phyloP scores from a whole-genome alignment of 2,113 vertebrate species.

The Sinocyclocheilus maitianheensis region DNA sequence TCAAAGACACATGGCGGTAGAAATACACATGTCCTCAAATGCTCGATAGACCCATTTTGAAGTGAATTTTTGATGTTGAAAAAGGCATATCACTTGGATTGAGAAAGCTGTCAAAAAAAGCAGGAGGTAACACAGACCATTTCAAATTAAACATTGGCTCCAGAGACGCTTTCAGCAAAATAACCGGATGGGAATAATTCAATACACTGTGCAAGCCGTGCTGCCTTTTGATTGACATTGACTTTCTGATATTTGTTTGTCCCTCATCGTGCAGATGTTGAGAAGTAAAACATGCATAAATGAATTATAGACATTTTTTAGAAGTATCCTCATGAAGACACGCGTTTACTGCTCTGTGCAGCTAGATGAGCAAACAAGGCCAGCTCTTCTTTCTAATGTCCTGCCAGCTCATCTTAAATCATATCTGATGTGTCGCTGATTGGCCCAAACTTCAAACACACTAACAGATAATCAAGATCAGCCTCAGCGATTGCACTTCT shows the following conservation, averaged over 20 bases:
- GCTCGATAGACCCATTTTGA: constrained; percentile 14
- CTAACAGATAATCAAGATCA: constrained; percentile 62
- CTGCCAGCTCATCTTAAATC: constrained; percentile 69
- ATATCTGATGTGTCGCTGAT: constrained; percentile 55
- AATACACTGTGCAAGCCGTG: constrained; percentile 52
- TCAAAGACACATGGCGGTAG: background rate
- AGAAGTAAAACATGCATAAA: constrained; percentile 65
- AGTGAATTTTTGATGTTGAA: constrained; percentile 12
- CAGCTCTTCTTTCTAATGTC: constrained; percentile 68
- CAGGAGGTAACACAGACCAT: constrained; percentile 23
- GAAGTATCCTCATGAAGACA: constrained; percentile 61
- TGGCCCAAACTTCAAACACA: constrained; percentile 63
- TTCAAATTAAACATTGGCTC: constrained; percentile 47
- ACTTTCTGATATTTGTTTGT: constrained; percentile 64
- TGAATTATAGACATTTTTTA: constrained; percentile 66
- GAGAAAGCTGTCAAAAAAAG: constrained; percentile 11
- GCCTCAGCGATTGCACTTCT: background rate
- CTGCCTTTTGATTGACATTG: constrained; percentile 59
- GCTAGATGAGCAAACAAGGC: constrained; percentile 68
- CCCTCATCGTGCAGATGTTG: constrained; percentile 61
- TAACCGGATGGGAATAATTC: constrained; percentile 43
- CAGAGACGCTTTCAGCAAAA: constrained; percentile 40
- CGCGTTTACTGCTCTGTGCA: too few relatives aligned
- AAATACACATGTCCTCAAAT: constrained; percentile 34
- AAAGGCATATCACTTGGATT: constrained; percentile 15